These are phyloP conservation scores for Siniperca scherzeri DNA, from an alignment of 2,797 vertebrate species.

Conservation along the genomic window DNA sequence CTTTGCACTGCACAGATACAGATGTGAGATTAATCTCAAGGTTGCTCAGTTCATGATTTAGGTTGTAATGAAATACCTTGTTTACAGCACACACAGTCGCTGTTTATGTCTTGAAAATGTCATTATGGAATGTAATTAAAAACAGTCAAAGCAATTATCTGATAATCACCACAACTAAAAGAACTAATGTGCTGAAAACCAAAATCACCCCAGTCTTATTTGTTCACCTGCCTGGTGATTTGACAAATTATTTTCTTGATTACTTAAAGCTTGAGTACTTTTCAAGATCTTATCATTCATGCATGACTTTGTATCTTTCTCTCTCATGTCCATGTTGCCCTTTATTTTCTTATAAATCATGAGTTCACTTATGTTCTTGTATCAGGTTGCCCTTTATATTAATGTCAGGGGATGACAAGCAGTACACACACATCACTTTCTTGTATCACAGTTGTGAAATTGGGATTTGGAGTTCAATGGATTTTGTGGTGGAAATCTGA, in stretches of 20 bases:
- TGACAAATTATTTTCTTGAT: conserved; percentile 38
- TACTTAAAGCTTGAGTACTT: conserved; percentile 18
- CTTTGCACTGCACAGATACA: conserved; percentile 46
- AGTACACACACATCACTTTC: conserved; percentile 37
- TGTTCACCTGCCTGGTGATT: conserved; percentile 34
- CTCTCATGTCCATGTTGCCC: not conserved
- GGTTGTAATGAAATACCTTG: conserved; percentile 49
- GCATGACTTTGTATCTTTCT: conserved; percentile 7
- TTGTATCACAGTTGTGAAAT: conserved; percentile 51
- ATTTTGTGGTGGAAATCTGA: conserved; percentile 45
- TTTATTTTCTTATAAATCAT: conserved; percentile 21
- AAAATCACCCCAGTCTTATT: conserved; percentile 22
- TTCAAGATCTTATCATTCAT: conserved; percentile 17
- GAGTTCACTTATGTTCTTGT: not conserved
- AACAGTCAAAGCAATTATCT: conserved; percentile 39
- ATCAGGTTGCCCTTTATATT: conserved; percentile 42
- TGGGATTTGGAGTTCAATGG: conserved; percentile 57
- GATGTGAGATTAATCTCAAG: conserved; percentile 47
- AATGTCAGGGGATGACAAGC: conserved; percentile 30
- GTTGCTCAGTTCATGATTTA: conserved; percentile 24
- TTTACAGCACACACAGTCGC: conserved; percentile 34
- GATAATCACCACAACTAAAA: conserved; percentile 58
- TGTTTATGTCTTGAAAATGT: conserved; percentile 58
- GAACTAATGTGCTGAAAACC: conserved; percentile 48
- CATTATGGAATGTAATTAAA: conserved; percentile 57